A percentile compares a stretch with the other conserved stretches of the same genome.
These are phyloP conservation scores for Cryptocephalus primarius DNA, from an alignment of 2,888 invertebrate genomes.

Conservation along the genomic window DNA sequence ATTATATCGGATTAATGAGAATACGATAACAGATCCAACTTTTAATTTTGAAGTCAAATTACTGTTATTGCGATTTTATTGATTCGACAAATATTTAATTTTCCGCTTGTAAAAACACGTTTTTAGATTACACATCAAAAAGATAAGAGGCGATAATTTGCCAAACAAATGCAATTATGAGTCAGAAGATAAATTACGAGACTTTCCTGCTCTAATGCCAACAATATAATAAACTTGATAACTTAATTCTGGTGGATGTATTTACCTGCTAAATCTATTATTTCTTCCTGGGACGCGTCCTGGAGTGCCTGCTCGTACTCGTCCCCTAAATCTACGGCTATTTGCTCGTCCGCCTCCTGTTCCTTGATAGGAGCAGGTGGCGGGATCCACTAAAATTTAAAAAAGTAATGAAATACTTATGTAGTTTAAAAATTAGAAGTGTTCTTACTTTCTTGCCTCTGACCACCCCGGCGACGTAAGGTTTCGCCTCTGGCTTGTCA, in stretches of 20 bases:
- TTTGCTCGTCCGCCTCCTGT: slow-evolving; percentile 81
- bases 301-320: slow-evolving; percentile 88
- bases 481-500: slow-evolving; percentile 92
- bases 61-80: too few species aligned
- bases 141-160: too few species aligned
- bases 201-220: neutral
- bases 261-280: slow-evolving; percentile 92
- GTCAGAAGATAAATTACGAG: neutral
- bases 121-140: too few species aligned
- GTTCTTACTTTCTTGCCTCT: slow-evolving; percentile 76
- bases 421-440: neutral
- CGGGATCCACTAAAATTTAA: slow-evolving; percentile 63
- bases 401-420: neutral
- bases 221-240: neutral
- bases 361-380: slow-evolving; percentile 61
- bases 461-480: slow-evolving; percentile 80
- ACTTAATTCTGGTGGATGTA: neutral
- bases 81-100: too few species aligned
- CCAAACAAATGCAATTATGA: too few species aligned
- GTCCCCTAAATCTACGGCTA: slow-evolving; percentile 85
- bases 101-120: too few species aligned
- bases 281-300: slow-evolving; percentile 86
- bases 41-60: too few species aligned
- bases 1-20: too few species aligned
- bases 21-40: too few species aligned